A percentile compares a stretch with the other conserved stretches of the same genome.
Conservation (phyloP, 2,888 invertebrate species). For the Agrilus cyanescens region DNA sequence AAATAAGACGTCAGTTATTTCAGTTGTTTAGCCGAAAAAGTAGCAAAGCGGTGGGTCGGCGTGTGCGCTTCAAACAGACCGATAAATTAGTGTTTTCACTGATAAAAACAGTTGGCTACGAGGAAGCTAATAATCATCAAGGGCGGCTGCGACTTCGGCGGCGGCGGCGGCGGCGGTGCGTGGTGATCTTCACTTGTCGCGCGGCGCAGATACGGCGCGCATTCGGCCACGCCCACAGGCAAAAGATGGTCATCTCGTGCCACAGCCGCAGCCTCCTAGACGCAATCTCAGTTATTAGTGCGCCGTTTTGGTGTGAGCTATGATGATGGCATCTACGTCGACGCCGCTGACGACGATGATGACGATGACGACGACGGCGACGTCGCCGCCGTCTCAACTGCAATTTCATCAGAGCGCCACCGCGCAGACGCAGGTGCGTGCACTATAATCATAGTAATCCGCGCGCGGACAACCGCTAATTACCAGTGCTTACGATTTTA, state of each 20-base stretch:
- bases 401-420: conserved; percentile 26
- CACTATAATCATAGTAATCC: conserved; percentile 32
- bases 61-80: too few relatives aligned
- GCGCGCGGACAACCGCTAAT: conserved; percentile 29
- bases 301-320: conserved; percentile 32
- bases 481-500: conserved; percentile 29
- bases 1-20: too few relatives aligned
- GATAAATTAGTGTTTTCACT: too few relatives aligned
- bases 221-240: conserved; percentile 26
- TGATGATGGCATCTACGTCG: conserved; percentile 30
- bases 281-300: conserved; percentile 37
- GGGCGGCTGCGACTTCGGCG: neutral
- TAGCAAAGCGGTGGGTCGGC: too few relatives aligned
- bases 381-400: conserved; percentile 23
- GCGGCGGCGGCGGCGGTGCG: conserved; percentile 8
- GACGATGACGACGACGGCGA: conserved; percentile 25
- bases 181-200: conserved; percentile 23
- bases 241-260: conserved; percentile 30
- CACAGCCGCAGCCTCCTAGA: conserved; percentile 21
- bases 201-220: conserved; percentile 31
- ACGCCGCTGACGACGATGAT: conserved; percentile 1
- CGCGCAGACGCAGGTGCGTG: conserved; percentile 36
- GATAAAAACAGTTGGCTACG: too few relatives aligned
- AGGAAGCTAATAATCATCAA: too few relatives aligned
- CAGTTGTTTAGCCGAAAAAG: too few relatives aligned